phyloP scores from a whole-genome alignment of 2,888 invertebrate species.

The Desoria tigrina region DNA sequence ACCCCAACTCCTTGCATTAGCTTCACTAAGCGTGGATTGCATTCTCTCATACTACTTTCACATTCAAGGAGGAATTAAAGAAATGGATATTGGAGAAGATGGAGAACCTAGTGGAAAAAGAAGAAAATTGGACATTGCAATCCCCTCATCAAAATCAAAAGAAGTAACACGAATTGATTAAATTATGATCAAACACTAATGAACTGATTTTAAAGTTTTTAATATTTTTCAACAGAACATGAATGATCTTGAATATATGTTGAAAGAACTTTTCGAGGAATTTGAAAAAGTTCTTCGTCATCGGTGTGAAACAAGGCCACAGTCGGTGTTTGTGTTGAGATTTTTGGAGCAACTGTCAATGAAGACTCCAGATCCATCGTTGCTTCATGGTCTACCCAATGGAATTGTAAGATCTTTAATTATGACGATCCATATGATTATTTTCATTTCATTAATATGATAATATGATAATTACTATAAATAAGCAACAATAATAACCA shows the following conservation, averaged over 20 bases:
- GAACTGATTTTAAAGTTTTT: neutral
- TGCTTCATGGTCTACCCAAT: conserved; percentile 41
- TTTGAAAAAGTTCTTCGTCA: conserved; percentile 41
- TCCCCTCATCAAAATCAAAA: neutral
- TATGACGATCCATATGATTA: neutral
- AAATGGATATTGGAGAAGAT: conserved; percentile 25
- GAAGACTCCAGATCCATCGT: conserved; percentile 37
- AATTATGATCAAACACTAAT: neutral
- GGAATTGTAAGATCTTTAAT: conserved; percentile 33
- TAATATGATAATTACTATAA: no score
- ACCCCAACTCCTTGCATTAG: conserved; percentile 47
- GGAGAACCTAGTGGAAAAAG: conserved; percentile 41
- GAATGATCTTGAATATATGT: conserved; percentile 32
- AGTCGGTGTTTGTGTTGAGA: conserved; percentile 44
- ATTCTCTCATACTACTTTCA: conserved; percentile 44
- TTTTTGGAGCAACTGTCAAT: conserved; percentile 47
- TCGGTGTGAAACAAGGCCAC: conserved; percentile 40
- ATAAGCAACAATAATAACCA: neutral
- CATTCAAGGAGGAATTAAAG: conserved; percentile 30
- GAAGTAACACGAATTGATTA: conserved; percentile 20
- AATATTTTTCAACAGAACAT: conserved; percentile 24
- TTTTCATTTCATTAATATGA: neutral
- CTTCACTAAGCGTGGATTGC: conserved; percentile 45
- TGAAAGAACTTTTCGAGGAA: conserved; percentile 46
- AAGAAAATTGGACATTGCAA: conserved; percentile 26